Conservation (phyloP, 2,797 vertebrate genomes). For the Thaleichthys pacificus region DNA sequence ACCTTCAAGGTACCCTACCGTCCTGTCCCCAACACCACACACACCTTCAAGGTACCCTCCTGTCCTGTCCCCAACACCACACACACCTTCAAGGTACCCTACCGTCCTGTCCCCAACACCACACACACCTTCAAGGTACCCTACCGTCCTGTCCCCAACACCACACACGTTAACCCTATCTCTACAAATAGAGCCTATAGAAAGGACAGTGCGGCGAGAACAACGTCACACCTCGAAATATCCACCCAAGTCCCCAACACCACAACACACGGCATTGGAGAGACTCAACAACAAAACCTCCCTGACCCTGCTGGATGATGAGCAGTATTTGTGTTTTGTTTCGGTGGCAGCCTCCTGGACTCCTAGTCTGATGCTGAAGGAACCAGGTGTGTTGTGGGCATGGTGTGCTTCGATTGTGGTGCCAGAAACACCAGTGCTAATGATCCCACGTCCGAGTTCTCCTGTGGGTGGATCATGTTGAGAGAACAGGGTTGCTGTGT, state of each 20-base stretch:
- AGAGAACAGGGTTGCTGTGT: too few relatives aligned
- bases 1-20: not conserved
- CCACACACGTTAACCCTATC: slow-evolving; percentile 30
- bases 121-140: too few relatives aligned
- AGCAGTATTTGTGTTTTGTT: slow-evolving; percentile 34
- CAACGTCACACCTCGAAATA: slow-evolving; percentile 38
- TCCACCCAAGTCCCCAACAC: not conserved
- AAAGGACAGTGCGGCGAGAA: too few relatives aligned
- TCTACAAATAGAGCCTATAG: too few relatives aligned
- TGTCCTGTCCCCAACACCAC: not conserved
- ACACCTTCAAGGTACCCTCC: too few relatives aligned
- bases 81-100: too few relatives aligned
- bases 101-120: too few relatives aligned
- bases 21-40: not conserved
- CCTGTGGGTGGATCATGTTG: not conserved
- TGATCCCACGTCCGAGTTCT: not conserved
- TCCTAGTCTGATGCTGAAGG: slow-evolving; percentile 53
- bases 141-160: too few relatives aligned
- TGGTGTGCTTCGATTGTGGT: slow-evolving; percentile 26
- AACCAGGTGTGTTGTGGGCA: slow-evolving; percentile 54
- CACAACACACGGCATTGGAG: not conserved
- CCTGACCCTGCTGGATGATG: not conserved
- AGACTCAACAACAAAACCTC: not conserved
- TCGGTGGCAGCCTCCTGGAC: slow-evolving; percentile 50
- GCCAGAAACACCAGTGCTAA: not conserved